These are phyloP conservation scores for Triplophysa yarkandensis DNA, from an alignment of 2,797 vertebrate genomes.

Conservation along the genomic window DNA sequence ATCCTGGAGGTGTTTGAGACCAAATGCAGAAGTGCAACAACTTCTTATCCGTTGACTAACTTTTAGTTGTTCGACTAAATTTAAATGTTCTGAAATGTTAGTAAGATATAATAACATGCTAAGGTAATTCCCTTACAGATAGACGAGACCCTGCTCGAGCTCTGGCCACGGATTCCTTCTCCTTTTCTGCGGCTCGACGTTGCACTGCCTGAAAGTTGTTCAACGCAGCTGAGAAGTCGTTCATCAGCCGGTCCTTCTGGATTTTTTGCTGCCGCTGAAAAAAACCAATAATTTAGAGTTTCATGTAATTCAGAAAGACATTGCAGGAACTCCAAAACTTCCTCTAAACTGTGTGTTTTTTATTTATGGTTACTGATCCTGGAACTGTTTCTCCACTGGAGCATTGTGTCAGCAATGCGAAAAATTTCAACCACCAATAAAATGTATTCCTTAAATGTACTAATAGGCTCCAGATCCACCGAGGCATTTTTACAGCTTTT, in stretches of 20 bases:
- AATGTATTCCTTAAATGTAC: too few species aligned
- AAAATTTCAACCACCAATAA: too few species aligned
- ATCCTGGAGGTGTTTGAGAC: neutral
- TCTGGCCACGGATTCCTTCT: slow-evolving; percentile 83
- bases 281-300: neutral
- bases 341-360: neutral
- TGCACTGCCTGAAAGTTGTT: slow-evolving; percentile 85
- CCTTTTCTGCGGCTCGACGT: slow-evolving; percentile 82
- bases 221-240: slow-evolving; percentile 84
- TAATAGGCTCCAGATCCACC: too few species aligned
- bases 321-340: neutral
- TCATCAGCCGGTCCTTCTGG: slow-evolving; percentile 88
- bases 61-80: too few species aligned
- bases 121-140: slow-evolving; percentile 70
- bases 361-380: too few species aligned
- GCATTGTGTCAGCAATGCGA: too few species aligned
- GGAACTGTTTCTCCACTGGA: too few species aligned
- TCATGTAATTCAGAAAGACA: neutral
- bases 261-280: slow-evolving; percentile 84
- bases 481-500: too few species aligned
- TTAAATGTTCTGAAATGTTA: too few species aligned
- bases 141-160: slow-evolving; percentile 83
- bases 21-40: neutral
- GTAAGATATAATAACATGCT: too few species aligned
- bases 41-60: neutral